A percentile compares a stretch with the other conserved stretches of the same genome.
Evolutionary conservation across 1,140 invertebrate genomes (phyloP).

Genomic region (Caenorhabditis latens): DNA sequence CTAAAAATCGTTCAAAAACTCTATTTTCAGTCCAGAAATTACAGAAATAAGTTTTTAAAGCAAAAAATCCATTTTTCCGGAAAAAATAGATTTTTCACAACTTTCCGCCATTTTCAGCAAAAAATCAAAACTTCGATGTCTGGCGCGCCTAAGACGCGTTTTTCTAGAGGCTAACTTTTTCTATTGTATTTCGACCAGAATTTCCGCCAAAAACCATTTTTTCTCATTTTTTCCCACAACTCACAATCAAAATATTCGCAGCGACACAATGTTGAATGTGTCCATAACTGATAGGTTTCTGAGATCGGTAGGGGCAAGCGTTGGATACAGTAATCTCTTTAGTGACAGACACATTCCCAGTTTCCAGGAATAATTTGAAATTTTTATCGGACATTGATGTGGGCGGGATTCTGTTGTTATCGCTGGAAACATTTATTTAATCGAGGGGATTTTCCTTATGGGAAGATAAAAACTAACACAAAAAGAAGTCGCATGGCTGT

Average conservation of each 20-base stretch:
- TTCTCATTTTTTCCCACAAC: neutral
- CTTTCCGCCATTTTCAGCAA: too few relatives aligned
- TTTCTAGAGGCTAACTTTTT: too few relatives aligned
- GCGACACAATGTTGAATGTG: constrained; percentile 69
- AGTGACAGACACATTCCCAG: constrained; percentile 57
- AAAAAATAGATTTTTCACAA: too few relatives aligned
- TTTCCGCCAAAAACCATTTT: too few relatives aligned
- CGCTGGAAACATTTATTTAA: constrained; percentile 58
- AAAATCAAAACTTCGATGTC: too few relatives aligned
- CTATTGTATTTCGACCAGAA: too few relatives aligned
- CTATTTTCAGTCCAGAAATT: too few relatives aligned
- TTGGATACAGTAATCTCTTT: constrained; percentile 49
- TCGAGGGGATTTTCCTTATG: neutral
- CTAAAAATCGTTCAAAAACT: too few relatives aligned
- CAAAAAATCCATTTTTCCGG: too few relatives aligned
- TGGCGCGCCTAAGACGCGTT: too few relatives aligned
- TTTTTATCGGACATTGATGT: constrained; percentile 54
- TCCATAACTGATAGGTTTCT: constrained; percentile 7
- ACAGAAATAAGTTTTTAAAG: too few relatives aligned
- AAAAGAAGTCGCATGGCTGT: constrained; percentile 65
- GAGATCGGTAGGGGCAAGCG: constrained; percentile 60
- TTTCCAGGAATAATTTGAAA: constrained; percentile 63
- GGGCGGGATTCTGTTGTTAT: constrained; percentile 60
- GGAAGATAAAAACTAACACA: constrained; percentile 64
- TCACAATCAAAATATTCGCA: constrained; percentile 66